phyloP scores from a whole-genome alignment of 2,113 vertebrate species.

The Genyomyrus donnyi region DNA sequence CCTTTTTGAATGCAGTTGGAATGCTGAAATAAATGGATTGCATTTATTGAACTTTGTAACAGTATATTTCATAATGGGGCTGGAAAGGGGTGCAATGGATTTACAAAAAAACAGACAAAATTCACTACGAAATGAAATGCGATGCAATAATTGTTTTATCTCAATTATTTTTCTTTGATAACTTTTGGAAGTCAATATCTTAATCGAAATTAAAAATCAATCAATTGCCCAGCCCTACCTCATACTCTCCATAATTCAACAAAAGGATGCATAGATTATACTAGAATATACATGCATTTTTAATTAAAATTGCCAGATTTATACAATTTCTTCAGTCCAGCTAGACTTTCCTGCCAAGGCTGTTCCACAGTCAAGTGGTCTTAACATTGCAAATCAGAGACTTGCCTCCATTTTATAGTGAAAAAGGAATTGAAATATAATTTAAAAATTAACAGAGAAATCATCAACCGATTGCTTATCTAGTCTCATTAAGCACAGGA shows the following conservation, averaged over 20 bases:
- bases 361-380: neutral
- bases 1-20: neutral
- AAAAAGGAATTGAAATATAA: neutral
- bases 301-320: neutral
- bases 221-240: neutral
- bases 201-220: neutral
- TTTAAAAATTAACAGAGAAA: neutral
- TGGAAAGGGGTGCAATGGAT: neutral
- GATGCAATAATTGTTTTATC: neutral
- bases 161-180: neutral
- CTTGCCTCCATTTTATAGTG: neutral
- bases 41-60: neutral
- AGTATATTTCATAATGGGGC: neutral
- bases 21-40: neutral
- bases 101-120: neutral
- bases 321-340: neutral
- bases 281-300: neutral
- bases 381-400: neutral
- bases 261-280: neutral
- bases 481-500: neutral
- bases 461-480: neutral
- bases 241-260: neutral
- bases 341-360: neutral
- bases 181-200: neutral
- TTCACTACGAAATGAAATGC: neutral